Conservation (phyloP, 2,113 vertebrate genomes). For the Trogon surrucura region DNA sequence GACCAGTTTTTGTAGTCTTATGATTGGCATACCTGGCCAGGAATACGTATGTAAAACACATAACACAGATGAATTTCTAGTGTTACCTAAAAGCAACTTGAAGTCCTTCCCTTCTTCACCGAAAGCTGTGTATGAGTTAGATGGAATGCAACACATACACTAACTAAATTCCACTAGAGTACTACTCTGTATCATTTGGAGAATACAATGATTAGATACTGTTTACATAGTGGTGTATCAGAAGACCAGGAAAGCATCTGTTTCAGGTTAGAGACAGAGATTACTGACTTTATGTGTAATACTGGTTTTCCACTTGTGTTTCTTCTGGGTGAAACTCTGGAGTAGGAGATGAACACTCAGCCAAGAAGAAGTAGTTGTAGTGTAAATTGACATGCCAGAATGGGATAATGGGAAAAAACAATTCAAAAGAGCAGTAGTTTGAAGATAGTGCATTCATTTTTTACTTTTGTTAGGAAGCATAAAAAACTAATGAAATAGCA, state of each 20-base stretch:
- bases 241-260: not conserved
- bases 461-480: not conserved
- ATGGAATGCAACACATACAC: not conserved
- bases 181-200: not conserved
- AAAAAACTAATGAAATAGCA: not conserved
- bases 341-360: not conserved
- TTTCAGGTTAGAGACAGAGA: not conserved
- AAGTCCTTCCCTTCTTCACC: not conserved
- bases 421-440: not conserved
- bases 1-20: not conserved
- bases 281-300: not conserved
- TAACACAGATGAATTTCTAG: not conserved
- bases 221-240: not conserved
- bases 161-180: not conserved
- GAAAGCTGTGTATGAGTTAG: not conserved
- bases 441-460: not conserved
- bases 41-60: not conserved
- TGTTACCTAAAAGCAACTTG: not conserved
- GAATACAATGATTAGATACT: not conserved
- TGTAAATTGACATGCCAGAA: not conserved
- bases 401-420: not conserved
- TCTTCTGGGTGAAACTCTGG: not conserved
- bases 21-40: not conserved
- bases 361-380: not conserved
- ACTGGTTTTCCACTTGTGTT: not conserved